These are phyloP conservation scores for Amniataba percoides DNA, from an alignment of 2,797 vertebrate species.

Conservation along the genomic window DNA sequence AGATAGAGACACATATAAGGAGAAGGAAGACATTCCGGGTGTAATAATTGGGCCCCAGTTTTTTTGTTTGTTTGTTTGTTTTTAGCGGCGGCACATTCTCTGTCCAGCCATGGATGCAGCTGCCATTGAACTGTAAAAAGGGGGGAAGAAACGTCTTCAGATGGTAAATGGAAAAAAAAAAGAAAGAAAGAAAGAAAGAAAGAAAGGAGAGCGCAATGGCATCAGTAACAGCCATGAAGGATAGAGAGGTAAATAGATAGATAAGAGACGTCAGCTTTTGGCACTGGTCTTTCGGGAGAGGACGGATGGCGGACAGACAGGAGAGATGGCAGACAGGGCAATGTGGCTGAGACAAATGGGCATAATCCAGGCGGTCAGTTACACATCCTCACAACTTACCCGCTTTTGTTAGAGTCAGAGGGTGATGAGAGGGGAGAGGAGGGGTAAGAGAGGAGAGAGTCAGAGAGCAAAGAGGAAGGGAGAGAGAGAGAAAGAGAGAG, in stretches of 20 bases:
- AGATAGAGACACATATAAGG: constrained; percentile 74
- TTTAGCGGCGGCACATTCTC: constrained; percentile 76
- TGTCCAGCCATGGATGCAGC: constrained; percentile 84
- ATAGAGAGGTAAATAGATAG: constrained; percentile 55
- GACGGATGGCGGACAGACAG: constrained; percentile 69
- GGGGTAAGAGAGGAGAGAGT: constrained; percentile 63
- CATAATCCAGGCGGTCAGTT: constrained; percentile 86
- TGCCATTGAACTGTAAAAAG: constrained; percentile 82
- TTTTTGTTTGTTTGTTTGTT: constrained; percentile 1
- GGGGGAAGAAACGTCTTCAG: constrained; percentile 74
- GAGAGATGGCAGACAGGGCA: constrained; percentile 74
- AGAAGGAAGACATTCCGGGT: constrained; percentile 78
- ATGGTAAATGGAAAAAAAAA: constrained; percentile 62
- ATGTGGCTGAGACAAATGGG: constrained; percentile 81
- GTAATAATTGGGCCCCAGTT: constrained; percentile 58
- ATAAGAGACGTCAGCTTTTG: constrained; percentile 72
- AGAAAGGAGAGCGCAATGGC: constrained; percentile 65
- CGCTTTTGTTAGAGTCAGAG: constrained; percentile 97
- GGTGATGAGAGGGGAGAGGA: constrained; percentile 84
- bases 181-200: constrained; percentile 63
- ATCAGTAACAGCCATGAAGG: constrained; percentile 69
- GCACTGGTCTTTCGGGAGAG: constrained; percentile 68
- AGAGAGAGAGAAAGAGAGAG: constrained; percentile 75
- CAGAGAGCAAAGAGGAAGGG: constrained; percentile 49
- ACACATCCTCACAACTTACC: constrained; percentile 92